phyloP scores from a whole-genome alignment of 2,888 invertebrate genomes.

The Rapana venosa region DNA sequence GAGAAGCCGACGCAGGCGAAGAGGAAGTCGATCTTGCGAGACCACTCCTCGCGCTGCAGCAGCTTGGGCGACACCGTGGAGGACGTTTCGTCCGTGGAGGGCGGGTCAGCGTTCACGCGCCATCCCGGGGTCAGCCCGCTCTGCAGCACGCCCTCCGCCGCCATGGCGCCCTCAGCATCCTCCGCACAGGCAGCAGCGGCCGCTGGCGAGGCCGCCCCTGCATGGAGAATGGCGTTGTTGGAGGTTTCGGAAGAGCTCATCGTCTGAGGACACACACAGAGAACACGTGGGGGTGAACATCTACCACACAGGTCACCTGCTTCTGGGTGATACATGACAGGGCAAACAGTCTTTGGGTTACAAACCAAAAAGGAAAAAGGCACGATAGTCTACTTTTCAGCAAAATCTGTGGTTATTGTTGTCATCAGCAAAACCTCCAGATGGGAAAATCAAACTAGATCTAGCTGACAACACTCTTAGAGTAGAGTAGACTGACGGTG shows the following conservation, averaged over 20 bases:
- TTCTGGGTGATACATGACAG: too few species aligned
- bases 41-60: slow-evolving; percentile 64
- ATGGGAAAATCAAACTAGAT: too few species aligned
- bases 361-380: too few species aligned
- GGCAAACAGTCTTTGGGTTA: too few species aligned
- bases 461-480: too few species aligned
- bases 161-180: background rate
- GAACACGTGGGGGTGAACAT: too few species aligned
- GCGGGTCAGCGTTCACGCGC: slow-evolving; percentile 22
- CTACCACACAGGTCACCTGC: too few species aligned
- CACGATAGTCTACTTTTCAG: too few species aligned
- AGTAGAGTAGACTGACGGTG: too few species aligned
- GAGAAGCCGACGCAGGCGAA: slow-evolving; percentile 65
- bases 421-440: too few species aligned
- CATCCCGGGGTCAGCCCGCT: slow-evolving; percentile 30
- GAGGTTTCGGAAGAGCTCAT: background rate
- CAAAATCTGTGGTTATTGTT: too few species aligned
- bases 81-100: slow-evolving; percentile 29
- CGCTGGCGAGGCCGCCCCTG: background rate
- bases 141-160: slow-evolving; percentile 26
- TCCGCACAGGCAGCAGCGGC: background rate
- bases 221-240: background rate
- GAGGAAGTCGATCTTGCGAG: slow-evolving; percentile 69
- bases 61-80: slow-evolving; percentile 34
- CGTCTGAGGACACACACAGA: background rate